A percentile compares a stretch with the other conserved stretches of the same genome.
These are phyloP conservation scores for Eulemur macaco DNA, from an alignment of 2,113 vertebrate genomes.

Conservation along the genomic window DNA sequence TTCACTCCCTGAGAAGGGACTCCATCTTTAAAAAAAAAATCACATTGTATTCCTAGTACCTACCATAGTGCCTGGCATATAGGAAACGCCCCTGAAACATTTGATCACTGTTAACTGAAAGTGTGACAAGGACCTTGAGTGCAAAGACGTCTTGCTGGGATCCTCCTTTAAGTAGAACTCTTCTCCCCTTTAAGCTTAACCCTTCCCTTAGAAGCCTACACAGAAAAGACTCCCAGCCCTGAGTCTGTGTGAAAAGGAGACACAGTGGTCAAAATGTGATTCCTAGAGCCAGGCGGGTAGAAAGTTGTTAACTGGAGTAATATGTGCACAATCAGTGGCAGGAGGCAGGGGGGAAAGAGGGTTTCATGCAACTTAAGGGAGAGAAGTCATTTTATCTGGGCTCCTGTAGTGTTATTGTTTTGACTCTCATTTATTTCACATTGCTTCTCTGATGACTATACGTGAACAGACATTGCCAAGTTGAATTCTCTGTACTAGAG, in stretches of 20 bases:
- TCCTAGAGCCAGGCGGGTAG: background rate
- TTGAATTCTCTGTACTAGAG: background rate
- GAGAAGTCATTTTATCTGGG: background rate
- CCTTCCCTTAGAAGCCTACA: background rate
- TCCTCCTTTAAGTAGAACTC: background rate
- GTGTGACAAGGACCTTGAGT: background rate
- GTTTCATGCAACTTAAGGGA: background rate
- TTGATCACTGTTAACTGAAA: background rate
- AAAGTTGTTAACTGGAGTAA: background rate
- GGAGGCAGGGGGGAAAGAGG: background rate
- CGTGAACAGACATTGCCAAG: background rate
- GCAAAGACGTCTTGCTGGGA: background rate
- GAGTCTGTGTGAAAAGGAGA: background rate
- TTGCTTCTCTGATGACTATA: background rate
- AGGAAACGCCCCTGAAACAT: background rate
- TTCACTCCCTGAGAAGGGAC: background rate
- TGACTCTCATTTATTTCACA: background rate
- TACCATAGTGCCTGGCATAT: background rate
- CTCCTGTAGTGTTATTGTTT: background rate
- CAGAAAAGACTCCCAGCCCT: background rate
- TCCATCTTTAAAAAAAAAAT: background rate
- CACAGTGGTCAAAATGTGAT: background rate
- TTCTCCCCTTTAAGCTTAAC: background rate
- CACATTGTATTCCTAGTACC: background rate
- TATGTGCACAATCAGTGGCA: fast-evolving